Percentiles rank a stretch among this genome's conserved stretches.
Evolutionary conservation across 2,797 vertebrate genomes (phyloP).

Genomic region (Tokudaia tokunoshimensis): DNA sequence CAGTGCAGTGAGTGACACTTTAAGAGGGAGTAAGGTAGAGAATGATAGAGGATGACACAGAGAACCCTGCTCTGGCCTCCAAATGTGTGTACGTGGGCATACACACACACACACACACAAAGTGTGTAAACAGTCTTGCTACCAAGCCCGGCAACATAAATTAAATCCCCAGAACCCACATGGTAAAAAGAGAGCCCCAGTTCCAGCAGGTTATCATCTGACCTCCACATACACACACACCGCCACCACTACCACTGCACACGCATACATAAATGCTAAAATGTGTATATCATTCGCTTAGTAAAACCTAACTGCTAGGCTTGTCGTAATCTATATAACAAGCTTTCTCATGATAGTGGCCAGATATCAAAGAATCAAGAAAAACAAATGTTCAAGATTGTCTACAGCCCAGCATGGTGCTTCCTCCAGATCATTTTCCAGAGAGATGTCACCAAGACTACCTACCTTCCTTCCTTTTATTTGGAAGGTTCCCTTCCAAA

Average conservation of each 20-base stretch:
- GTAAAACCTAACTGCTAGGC: slow-evolving; percentile 35
- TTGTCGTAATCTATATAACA: slow-evolving; percentile 15
- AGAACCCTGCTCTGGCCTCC: too few species aligned
- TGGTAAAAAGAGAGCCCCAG: neutral
- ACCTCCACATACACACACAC: neutral
- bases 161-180: neutral
- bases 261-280: too few species aligned
- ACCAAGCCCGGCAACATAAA: neutral
- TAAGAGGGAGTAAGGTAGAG: neutral
- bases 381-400: neutral
- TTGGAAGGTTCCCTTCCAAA: neutral
- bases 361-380: slow-evolving; percentile 17
- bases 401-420: neutral
- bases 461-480: neutral
- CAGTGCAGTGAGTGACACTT: neutral
- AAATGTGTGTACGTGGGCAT: neutral
- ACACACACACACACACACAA: neutral
- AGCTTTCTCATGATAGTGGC: neutral
- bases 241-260: too few species aligned
- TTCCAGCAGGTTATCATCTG: too few species aligned
- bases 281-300: neutral
- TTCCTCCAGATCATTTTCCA: neutral
- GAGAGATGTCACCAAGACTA: neutral
- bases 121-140: neutral
- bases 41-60: neutral